These are phyloP conservation scores for Coenonympha arcania DNA, from an alignment of 2,888 invertebrate genomes.

Conservation along the genomic window DNA sequence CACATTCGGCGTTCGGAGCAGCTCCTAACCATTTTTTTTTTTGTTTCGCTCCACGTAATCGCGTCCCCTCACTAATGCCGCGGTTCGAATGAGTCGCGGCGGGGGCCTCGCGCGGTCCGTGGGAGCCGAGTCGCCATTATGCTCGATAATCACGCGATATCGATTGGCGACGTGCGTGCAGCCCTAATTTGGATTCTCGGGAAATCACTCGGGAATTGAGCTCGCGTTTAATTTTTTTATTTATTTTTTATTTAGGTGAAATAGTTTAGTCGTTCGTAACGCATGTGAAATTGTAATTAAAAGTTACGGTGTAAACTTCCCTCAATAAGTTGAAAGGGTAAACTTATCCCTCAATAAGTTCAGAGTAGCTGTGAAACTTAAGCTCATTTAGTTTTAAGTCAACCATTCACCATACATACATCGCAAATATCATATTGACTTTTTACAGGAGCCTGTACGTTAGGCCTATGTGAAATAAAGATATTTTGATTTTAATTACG, in stretches of 20 bases:
- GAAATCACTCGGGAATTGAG: conserved; percentile 24
- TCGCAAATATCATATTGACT: too few relatives aligned
- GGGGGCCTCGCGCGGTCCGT: conserved; percentile 36
- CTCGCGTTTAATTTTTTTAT: conserved; percentile 15
- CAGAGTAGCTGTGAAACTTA: too few relatives aligned
- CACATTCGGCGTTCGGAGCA: too few relatives aligned
- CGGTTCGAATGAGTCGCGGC: conserved; percentile 39
- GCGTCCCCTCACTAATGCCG: conserved; percentile 30
- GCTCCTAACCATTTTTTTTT: conserved; percentile 16
- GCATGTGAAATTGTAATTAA: background rate
- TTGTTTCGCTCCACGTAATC: conserved; percentile 25
- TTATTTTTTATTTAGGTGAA: background rate
- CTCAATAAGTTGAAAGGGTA: too few relatives aligned
- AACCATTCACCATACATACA: too few relatives aligned
- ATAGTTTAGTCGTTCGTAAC: background rate
- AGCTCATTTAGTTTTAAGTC: too few relatives aligned
- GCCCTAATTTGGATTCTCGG: conserved; percentile 45
- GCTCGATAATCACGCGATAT: conserved; percentile 68
- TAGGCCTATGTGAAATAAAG: too few relatives aligned
- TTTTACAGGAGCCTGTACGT: too few relatives aligned
- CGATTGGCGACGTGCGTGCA: conserved; percentile 56
- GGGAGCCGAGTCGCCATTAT: conserved; percentile 47
- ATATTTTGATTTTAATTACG: too few relatives aligned
- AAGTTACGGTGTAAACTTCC: too few relatives aligned
- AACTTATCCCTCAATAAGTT: too few relatives aligned